Conservation (phyloP, 2,888 invertebrate species). For the Trichogramma dendrolimi region DNA sequence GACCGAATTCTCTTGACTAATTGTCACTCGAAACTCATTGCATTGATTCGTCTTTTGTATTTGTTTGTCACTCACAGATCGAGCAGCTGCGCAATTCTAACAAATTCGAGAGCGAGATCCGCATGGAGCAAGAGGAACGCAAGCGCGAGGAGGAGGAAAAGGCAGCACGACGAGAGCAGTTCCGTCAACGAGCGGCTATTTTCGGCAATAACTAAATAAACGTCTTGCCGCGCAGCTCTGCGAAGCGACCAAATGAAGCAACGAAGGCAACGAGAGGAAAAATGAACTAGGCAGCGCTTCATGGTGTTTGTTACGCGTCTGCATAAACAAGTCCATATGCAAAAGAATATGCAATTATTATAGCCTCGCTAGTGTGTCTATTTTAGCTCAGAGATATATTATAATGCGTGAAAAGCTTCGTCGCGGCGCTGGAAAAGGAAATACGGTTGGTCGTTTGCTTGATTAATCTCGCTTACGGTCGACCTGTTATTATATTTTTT, state of each 20-base stretch:
- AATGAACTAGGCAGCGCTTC: background rate
- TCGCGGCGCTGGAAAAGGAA: no score
- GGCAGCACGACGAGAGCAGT: conserved; percentile 73
- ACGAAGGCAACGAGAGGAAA: background rate
- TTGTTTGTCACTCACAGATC: conserved; percentile 58
- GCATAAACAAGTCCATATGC: no score
- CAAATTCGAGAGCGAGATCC: conserved; percentile 90
- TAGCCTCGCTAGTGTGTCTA: no score
- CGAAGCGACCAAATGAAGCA: no score
- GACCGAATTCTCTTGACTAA: background rate
- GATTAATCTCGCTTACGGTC: no score
- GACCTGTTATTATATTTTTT: no score
- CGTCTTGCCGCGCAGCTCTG: background rate
- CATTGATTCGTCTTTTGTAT: conserved; percentile 1
- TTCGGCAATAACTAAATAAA: conserved; percentile 59
- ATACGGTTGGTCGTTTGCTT: no score
- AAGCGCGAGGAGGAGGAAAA: conserved; percentile 80
- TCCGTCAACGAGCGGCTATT: conserved; percentile 83
- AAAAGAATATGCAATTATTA: no score
- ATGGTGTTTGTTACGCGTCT: no score
- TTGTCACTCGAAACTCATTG: background rate
- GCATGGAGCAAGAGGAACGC: conserved; percentile 86
- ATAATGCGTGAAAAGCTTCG: no score
- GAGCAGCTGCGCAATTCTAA: conserved; percentile 76
- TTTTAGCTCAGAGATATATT: no score